Percentiles rank a stretch among this genome's conserved stretches.
Evolutionary conservation across 2,797 vertebrate species (phyloP).

Genomic region (Acanthiza pusilla): DNA sequence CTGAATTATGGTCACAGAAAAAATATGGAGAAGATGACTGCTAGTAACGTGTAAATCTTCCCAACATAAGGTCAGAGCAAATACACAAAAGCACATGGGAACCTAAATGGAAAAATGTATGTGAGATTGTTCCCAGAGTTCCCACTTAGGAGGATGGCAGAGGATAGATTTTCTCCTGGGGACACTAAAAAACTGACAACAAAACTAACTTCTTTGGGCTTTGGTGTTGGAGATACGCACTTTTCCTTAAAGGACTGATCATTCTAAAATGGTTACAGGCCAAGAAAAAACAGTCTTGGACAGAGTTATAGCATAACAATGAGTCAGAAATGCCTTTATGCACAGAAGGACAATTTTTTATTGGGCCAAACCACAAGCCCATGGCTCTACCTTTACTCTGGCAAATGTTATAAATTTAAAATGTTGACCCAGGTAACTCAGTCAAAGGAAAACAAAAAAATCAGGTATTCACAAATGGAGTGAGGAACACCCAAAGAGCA

Average conservation of each 20-base stretch:
- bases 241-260: neutral
- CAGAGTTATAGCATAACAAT: neutral
- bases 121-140: constrained; percentile 27
- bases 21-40: constrained; percentile 1
- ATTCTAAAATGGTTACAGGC: neutral
- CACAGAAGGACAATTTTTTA: neutral
- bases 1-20: constrained; percentile 1
- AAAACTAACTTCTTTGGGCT: neutral
- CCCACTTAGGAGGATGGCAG: neutral
- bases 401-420: neutral
- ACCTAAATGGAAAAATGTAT: constrained; percentile 44
- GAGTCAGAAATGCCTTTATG: neutral
- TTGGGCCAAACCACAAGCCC: neutral
- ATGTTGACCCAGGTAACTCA: neutral
- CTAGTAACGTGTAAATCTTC: constrained; percentile 32
- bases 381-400: neutral
- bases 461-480: neutral
- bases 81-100: constrained; percentile 26
- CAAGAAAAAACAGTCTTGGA: neutral
- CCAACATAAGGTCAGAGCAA: constrained; percentile 45
- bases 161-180: constrained; percentile 21
- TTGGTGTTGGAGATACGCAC: neutral
- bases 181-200: neutral
- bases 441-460: neutral
- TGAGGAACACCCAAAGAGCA: neutral